Base-by-base conservation (phyloP, 1,140 invertebrate genomes). In the Brachionus plicatilis region DNA sequence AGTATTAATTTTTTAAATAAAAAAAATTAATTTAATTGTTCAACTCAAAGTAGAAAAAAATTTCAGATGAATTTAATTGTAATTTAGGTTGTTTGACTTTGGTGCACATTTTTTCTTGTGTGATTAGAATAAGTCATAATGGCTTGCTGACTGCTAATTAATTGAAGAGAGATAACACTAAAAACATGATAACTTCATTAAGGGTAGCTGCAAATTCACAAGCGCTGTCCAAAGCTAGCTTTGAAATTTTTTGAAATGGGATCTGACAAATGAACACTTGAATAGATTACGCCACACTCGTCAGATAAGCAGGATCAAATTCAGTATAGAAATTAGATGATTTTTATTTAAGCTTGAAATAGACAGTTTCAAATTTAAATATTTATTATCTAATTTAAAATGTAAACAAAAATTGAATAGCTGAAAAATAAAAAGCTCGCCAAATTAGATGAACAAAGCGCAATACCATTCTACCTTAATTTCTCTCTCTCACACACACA, bases 361-460 rank as follows among this genome's bases (percentile, higher is more conserved):
- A 76, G 72, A 50, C 72, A 76, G 72, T 76, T 47, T 76, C 72
- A 47, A 76, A 50, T 76, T 76, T 76, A 27, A 33, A 27, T 72
- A 41, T 33, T 37, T 37, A 37, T 14, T 72, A 72, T 37, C 68
- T 72, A 14, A 17, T 72, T 41, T 41, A n/a, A 11, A 72, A 41
- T 72, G 37, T 72, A 72, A 43, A 72, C 68, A 76, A 76, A 43
- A 76, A 37, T 43, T 47, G 37, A 41, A 72, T 37, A 45, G 11
- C 14, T 8, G 0, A 72, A 72, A 76, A 50, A 76, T 2, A 14
- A 76, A 76, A 29, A 76, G 72, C 41, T 47, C 24, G 72, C 37
- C 68, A 72, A 72, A 72, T 8, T 41, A 68, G 65, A 29, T 11
- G 33, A 37, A 29, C 11, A 68, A 68, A 68, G 33, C 24, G 45